Conservation (phyloP, 2,113 vertebrate species). For the Coracopsis vasa region DNA sequence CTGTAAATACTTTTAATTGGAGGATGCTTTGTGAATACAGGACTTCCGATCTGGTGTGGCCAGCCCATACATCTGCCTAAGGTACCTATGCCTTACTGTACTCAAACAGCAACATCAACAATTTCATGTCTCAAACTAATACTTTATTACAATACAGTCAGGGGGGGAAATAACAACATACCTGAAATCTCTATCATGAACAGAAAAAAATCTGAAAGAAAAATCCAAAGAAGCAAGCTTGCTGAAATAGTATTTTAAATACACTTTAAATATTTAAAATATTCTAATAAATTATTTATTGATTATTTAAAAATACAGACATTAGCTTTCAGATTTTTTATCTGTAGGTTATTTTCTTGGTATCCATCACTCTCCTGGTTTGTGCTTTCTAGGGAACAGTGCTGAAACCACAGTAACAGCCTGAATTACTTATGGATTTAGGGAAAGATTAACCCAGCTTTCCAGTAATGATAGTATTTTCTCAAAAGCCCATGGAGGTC, state of each 20-base stretch:
- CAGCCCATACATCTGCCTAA: background rate
- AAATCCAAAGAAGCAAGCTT: background rate
- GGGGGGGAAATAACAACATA: background rate
- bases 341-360: background rate
- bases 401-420: conserved; percentile 23
- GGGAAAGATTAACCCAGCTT: conserved; percentile 51
- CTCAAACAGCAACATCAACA: background rate
- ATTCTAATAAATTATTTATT: background rate
- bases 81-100: background rate
- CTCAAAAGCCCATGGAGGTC: background rate
- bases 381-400: conserved; percentile 23
- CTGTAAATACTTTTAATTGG: background rate
- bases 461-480: conserved; percentile 35
- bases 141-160: background rate
- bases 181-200: background rate
- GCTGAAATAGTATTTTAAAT: background rate
- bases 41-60: fast-evolving
- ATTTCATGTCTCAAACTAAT: background rate
- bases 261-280: conserved; percentile 1
- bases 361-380: background rate
- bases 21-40: background rate
- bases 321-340: background rate
- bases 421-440: conserved; percentile 52
- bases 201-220: background rate
- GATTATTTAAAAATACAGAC: background rate